A percentile compares a stretch with the other conserved stretches of the same genome.
phyloP scores from a whole-genome alignment of 1,140 invertebrate species.

The Zaprionus tsacasi region DNA sequence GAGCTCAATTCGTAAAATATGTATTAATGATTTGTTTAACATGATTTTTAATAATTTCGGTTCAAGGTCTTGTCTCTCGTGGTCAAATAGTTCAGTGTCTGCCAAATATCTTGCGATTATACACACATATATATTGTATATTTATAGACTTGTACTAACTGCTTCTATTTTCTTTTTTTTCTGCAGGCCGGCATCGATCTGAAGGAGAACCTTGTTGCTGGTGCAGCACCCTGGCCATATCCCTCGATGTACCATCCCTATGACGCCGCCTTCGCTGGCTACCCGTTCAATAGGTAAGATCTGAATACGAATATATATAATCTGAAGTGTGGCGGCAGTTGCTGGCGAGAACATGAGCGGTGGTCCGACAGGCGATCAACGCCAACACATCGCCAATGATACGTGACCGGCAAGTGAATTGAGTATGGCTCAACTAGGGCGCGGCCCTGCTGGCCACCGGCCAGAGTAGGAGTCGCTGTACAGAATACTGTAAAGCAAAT shows the following conservation, averaged over 20 bases:
- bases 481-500: neutral
- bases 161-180: constrained; percentile 46
- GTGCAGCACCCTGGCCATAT: constrained; percentile 93
- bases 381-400: constrained; percentile 47
- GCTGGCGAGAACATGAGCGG: constrained; percentile 57
- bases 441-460: constrained; percentile 30
- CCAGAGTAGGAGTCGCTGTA: constrained; percentile 3
- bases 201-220: constrained; percentile 93
- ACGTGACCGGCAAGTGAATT: constrained; percentile 60
- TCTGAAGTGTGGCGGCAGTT: neutral
- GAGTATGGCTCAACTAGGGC: constrained; percentile 32
- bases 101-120: constrained; percentile 15
- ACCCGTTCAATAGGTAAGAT: constrained; percentile 96
- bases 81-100: constrained; percentile 43
- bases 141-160: constrained; percentile 10
- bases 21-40: constrained; percentile 83
- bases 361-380: constrained; percentile 74
- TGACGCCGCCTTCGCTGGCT: constrained; percentile 93
- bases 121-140: constrained; percentile 40
- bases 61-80: constrained; percentile 67
- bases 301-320: constrained; percentile 10
- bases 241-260: constrained; percentile 95
- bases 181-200: constrained; percentile 89
- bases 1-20: constrained; percentile 47
- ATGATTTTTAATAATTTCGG: constrained; percentile 79